These are phyloP conservation scores for Drosophila tripunctata DNA, from an alignment of 2,888 invertebrate species.

Conservation along the genomic window DNA sequence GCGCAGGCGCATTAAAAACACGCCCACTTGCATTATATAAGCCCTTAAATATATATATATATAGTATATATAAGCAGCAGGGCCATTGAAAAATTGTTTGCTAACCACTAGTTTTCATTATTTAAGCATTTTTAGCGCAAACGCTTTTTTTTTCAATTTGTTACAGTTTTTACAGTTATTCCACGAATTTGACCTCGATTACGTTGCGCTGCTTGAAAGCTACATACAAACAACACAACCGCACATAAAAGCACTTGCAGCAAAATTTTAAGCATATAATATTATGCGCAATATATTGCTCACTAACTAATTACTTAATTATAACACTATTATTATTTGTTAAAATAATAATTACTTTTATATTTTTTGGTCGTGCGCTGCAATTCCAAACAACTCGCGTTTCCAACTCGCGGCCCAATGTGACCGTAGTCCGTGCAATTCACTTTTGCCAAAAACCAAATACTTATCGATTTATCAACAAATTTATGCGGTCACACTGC, in stretches of 20 bases:
- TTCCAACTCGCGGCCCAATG: constrained; percentile 53
- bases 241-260: neutral
- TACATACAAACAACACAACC: neutral
- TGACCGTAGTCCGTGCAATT: constrained; percentile 21
- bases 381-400: constrained; percentile 52
- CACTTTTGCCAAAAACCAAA: no score
- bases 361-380: constrained; percentile 43
- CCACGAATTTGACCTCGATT: constrained; percentile 50
- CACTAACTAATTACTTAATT: constrained; percentile 1
- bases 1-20: constrained; percentile 66
- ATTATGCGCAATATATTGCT: neutral
- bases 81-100: constrained; percentile 39
- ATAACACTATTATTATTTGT: constrained; percentile 13
- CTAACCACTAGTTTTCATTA: no score
- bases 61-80: no score
- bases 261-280: no score
- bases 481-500: neutral
- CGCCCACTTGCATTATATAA: constrained; percentile 76
- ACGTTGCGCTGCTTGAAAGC: neutral
- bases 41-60: constrained; percentile 25
- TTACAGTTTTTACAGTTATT: constrained; percentile 40
- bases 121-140: no score
- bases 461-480: no score
- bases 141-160: constrained; percentile 18
- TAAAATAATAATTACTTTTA: constrained; percentile 7